phyloP scores from a whole-genome alignment of 2,113 vertebrate species.

The Anser brachyrhynchus region DNA sequence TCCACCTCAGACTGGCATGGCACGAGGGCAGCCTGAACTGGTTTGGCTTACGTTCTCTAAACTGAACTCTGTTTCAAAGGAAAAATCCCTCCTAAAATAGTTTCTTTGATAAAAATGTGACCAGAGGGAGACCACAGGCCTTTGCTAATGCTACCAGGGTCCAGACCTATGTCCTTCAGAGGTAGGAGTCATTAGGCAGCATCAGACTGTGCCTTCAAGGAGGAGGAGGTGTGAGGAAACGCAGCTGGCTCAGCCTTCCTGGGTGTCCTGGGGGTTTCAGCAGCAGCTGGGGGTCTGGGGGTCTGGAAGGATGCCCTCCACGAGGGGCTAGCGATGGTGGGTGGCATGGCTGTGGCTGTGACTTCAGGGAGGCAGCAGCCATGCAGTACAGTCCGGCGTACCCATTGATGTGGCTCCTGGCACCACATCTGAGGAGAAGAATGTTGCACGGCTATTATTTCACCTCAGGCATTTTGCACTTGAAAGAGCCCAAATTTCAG shows the following conservation, averaged over 20 bases:
- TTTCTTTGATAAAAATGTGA: background rate
- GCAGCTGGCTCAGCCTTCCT: background rate
- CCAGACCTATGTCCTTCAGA: background rate
- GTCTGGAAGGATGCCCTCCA: background rate
- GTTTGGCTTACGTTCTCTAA: background rate
- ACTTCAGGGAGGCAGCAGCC: slow-evolving; percentile 32
- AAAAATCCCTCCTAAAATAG: background rate
- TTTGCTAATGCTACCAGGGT: fast-evolving
- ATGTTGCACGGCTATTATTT: background rate
- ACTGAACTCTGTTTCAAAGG: background rate
- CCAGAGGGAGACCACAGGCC: background rate
- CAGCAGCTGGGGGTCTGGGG: background rate
- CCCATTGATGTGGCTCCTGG: slow-evolving; percentile 60
- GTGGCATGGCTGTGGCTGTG: background rate
- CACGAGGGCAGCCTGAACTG: background rate
- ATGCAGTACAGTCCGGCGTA: background rate
- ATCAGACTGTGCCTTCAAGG: background rate
- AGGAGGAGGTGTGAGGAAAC: background rate
- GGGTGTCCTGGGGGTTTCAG: background rate
- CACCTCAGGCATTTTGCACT: slow-evolving; percentile 45
- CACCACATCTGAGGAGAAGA: slow-evolving; percentile 39
- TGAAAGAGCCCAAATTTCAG: slow-evolving; percentile 45
- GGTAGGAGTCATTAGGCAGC: background rate
- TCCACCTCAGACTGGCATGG: background rate
- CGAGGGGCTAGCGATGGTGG: background rate